phyloP scores from a whole-genome alignment of 1,140 invertebrate genomes.

The Parapsyche elsis region DNA sequence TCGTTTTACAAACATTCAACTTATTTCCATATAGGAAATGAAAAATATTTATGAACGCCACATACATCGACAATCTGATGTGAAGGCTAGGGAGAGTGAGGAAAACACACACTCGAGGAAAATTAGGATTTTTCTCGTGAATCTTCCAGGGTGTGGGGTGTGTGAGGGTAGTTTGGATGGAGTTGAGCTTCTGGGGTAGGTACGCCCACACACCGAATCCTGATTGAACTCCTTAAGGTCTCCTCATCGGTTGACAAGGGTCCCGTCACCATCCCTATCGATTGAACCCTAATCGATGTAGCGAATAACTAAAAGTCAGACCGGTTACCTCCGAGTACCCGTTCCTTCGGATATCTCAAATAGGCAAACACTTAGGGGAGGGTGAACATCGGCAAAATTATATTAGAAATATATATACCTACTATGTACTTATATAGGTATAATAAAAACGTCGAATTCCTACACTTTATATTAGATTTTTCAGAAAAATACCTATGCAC shows the following conservation, averaged over 20 bases:
- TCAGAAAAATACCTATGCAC: too few species aligned
- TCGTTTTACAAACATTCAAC: slow-evolving; percentile 24
- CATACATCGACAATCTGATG: not conserved
- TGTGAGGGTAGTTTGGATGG: not conserved
- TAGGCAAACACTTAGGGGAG: too few species aligned
- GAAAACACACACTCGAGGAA: slow-evolving; percentile 7
- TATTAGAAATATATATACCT: not conserved
- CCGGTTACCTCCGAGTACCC: not conserved
- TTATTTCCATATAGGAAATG: slow-evolving; percentile 43
- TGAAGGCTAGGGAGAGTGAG: not conserved
- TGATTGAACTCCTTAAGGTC: slow-evolving; percentile 37
- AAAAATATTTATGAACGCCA: slow-evolving; percentile 39
- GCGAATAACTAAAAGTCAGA: slow-evolving; percentile 37
- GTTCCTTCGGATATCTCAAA: not conserved
- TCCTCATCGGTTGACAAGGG: slow-evolving; percentile 34
- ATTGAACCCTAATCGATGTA: slow-evolving; percentile 35
- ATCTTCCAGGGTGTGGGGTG: not conserved
- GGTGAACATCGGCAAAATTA: not conserved
- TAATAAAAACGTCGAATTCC: too few species aligned
- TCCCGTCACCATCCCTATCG: slow-evolving; percentile 25
- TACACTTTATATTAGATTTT: too few species aligned
- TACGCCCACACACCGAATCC: not conserved
- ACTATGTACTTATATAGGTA: too few species aligned
- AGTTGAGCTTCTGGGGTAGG: not conserved
- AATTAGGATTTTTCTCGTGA: slow-evolving; percentile 10